Base-by-base conservation (phyloP, 2,888 invertebrate species). In the Epirrhoe alternata region DNA sequence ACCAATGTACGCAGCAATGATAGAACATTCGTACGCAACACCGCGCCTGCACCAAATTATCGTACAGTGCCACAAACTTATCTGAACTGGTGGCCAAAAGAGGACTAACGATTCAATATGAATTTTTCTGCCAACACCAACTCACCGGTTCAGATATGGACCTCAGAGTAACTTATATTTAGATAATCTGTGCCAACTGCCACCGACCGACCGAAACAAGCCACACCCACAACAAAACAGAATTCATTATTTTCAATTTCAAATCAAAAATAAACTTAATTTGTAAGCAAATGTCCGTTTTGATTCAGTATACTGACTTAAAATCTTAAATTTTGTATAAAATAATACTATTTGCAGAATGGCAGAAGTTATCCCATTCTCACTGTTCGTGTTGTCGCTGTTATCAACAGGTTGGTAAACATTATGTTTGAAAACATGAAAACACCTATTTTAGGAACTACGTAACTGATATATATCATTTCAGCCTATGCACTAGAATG, bases 401-500 rank as follows among this genome's bases (percentile, higher is more conserved):
- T 6, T 62, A 54, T 8, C 59, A 42, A 62, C 61, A 62, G 61
- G 66, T 64, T 30, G 30, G 64, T 49, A 38, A 58, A 49, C 14
- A 33, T 31, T 30, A 0, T 8, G 50, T 38, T 16, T 6, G 16
- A 51, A 52, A 30, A 7, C 16, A 33, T 5, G 16, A 16, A 4
- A 6, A 6, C 6, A 14, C 5, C 6, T n/a, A 10, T 14, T 6
- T 42, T 12, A 42, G 1, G 5, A 42, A 4, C 10, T 42, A 33
- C 2, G n/a, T 42, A 42, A 12, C 38, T 42, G 38, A 42, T 12
- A 12, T 42, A 42, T 42, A 12, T 42, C 12, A 12, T 89, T 90
- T 60, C 86, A 96, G 96, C 94, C 77, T 81, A 86, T 81, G 94
- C 96, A 72, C 93, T 99, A 73, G 99, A 99, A 92, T 99, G 99